A percentile compares a stretch with the other conserved stretches of the same genome.
phyloP scores from a whole-genome alignment of 2,113 vertebrate genomes.

The Chaenocephalus aceratus region DNA sequence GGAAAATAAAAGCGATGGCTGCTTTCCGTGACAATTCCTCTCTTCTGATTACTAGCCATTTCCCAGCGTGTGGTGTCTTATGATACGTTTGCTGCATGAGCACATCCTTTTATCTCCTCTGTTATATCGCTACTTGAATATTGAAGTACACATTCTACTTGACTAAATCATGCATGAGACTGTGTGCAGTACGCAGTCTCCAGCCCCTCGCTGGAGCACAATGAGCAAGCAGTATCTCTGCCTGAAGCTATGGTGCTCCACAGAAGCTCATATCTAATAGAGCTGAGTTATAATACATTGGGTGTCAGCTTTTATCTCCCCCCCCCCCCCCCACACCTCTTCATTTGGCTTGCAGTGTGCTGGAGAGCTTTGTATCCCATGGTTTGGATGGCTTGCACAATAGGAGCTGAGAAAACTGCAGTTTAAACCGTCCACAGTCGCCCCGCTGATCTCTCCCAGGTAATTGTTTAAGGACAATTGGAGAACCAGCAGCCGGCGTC shows the following conservation, averaged over 20 bases:
- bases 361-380: conserved; percentile 63
- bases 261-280: conserved; percentile 75
- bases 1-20: neutral
- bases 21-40: neutral
- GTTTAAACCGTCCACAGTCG: conserved; percentile 64
- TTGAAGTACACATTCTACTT: conserved; percentile 54
- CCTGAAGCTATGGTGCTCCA: conserved; percentile 69
- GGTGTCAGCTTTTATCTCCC: conserved; percentile 78
- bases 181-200: conserved; percentile 47
- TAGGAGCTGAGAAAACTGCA: conserved; percentile 53
- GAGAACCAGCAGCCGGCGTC: conserved; percentile 54
- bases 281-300: conserved; percentile 77
- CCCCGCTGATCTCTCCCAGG: conserved; percentile 41
- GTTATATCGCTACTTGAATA: conserved; percentile 49
- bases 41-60: conserved; percentile 31
- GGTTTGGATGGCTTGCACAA: conserved; percentile 61
- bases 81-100: conserved; percentile 34
- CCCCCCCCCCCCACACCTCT: conserved; percentile 63
- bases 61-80: neutral
- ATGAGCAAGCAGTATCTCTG: conserved; percentile 68
- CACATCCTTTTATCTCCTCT: conserved; percentile 41
- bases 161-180: conserved; percentile 73
- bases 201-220: conserved; percentile 54
- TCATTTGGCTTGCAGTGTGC: conserved; percentile 69
- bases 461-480: conserved; percentile 75